Percentiles rank a stretch among this genome's conserved stretches.
These are phyloP conservation scores for Drosophila nr. perissopoda DNA, from an alignment of 2,888 invertebrate species.

Conservation along the genomic window DNA sequence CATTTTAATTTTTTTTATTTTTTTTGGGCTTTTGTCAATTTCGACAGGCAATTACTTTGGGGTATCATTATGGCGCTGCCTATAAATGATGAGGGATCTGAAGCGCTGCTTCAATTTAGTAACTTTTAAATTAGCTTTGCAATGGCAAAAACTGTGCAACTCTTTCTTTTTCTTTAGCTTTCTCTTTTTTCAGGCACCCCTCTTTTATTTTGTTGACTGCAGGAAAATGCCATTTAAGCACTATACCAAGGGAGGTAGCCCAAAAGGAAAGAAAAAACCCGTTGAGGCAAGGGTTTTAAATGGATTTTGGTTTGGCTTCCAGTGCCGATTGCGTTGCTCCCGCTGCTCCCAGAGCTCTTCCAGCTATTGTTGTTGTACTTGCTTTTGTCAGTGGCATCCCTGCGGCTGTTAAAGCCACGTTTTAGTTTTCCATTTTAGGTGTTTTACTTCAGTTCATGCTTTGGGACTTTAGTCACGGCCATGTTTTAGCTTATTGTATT, in stretches of 20 bases:
- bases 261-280: slow-evolving; percentile 17
- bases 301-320: slow-evolving; percentile 66
- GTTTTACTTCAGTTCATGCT: slow-evolving; percentile 62
- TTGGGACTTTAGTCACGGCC: slow-evolving; percentile 57
- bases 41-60: slow-evolving; percentile 68
- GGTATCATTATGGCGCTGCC: slow-evolving; percentile 60
- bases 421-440: slow-evolving; percentile 77
- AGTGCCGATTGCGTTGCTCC: slow-evolving; percentile 19
- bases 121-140: slow-evolving; percentile 79
- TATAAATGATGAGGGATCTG: slow-evolving; percentile 50
- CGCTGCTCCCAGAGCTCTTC: not conserved
- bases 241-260: slow-evolving; percentile 45
- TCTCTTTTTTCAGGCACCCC: slow-evolving; percentile 3
- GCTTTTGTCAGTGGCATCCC: slow-evolving; percentile 62
- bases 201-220: slow-evolving; percentile 47
- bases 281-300: slow-evolving; percentile 64
- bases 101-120: slow-evolving; percentile 62
- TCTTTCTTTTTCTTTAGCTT: slow-evolving; percentile 12
- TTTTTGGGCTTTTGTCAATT: slow-evolving; percentile 27
- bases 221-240: slow-evolving; percentile 73
- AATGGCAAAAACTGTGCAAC: slow-evolving; percentile 44
- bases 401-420: slow-evolving; percentile 59
- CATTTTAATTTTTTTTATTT: not conserved
- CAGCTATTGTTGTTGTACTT: slow-evolving; percentile 6
- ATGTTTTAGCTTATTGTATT: slow-evolving; percentile 73